Base-by-base conservation (phyloP, 2,888 invertebrate genomes). In the Caenorhabditis angaria region DNA sequence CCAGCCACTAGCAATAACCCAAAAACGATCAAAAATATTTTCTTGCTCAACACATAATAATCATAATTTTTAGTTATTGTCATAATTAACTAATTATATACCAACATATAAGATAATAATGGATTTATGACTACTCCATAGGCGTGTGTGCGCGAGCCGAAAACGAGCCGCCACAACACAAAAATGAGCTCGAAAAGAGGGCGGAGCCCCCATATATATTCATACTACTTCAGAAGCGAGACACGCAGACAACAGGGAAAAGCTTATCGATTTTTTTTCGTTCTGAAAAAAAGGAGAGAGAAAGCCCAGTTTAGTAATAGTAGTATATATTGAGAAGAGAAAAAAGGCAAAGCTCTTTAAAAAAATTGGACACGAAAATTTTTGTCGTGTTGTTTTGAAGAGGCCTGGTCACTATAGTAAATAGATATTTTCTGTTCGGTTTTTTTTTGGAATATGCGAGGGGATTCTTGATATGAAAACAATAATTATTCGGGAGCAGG, bases 31-130 rank as follows among this genome's bases (percentile, higher is more conserved):
- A 41, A 41, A 41, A 12, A 41, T 41, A 41, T 41, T 41, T 41
- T 41, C n/a, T n/a, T n/a, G n/a, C n/a, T n/a, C 41, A 41, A 41
- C 41, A 41, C 41, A 41, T 41, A 41, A 41, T 41, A 41, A 41
- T 41, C 18, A 18, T 18, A 41, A 41, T 41, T 41, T n/a, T n/a
- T n/a, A n/a, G n/a, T n/a, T n/a, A n/a, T n/a, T n/a, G n/a, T n/a
- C n/a, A n/a, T n/a, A n/a, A n/a, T n/a, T n/a, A n/a, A n/a, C n/a
- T n/a, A n/a, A n/a, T n/a, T n/a, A n/a, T n/a, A n/a, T n/a, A n/a
- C n/a, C n/a, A n/a, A n/a, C n/a, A n/a, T n/a, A n/a, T n/a, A n/a
- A 32, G 32, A 41, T 41, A 6, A 10, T 3, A 18, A 41, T 18
- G 2, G 3, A 14, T 41, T 18, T 18, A 41, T 2, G 10, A 41